Evolutionary conservation across 2,113 vertebrate genomes (phyloP).

Genomic region (Sinocyclocheilus rhinocerous): DNA sequence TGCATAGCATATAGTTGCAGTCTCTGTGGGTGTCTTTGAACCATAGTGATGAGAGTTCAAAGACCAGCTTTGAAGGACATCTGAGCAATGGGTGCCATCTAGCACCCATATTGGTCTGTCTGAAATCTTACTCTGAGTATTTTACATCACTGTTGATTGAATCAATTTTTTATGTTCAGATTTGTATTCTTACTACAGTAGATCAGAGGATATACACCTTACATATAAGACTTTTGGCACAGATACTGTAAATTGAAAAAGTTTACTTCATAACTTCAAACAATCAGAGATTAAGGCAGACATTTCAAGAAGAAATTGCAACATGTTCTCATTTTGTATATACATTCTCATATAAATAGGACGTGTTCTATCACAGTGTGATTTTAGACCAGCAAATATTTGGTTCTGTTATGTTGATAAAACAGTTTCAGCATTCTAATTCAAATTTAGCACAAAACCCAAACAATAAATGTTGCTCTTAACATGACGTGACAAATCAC

Average conservation of each 20-base stretch:
- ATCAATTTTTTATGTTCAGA: background rate
- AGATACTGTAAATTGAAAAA: background rate
- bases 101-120: background rate
- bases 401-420: background rate
- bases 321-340: background rate
- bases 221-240: background rate
- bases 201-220: background rate
- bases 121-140: background rate
- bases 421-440: background rate
- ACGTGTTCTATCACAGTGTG: background rate
- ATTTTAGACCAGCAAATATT: background rate
- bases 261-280: background rate
- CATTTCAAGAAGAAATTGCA: background rate
- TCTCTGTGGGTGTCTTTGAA: constrained; percentile 31
- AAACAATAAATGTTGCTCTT: background rate
- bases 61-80: constrained; percentile 53
- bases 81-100: constrained; percentile 26
- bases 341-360: background rate
- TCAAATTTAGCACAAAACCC: background rate
- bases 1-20: constrained; percentile 12
- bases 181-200: background rate
- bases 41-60: constrained; percentile 40
- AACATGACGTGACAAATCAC: background rate
- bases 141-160: background rate
- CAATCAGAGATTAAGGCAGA: background rate